Evolutionary conservation across 2,113 vertebrate genomes (phyloP), one percentile per base, ranked within the genome.

Genomic region (Mystacornis crossleyi): DNA sequence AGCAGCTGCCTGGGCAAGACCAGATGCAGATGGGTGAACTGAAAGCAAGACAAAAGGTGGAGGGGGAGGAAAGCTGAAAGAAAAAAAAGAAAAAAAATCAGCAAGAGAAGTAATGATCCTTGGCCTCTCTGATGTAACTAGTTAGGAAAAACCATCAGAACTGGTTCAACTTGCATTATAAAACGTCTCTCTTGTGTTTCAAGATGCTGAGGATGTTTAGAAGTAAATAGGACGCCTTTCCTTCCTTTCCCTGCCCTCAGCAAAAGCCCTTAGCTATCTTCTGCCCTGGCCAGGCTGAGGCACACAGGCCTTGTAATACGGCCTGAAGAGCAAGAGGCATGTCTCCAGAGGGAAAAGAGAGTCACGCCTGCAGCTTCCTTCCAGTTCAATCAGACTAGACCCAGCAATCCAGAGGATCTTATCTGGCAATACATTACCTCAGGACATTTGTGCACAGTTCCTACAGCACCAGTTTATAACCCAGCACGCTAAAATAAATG

Each of bases 1-100:
- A 94, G 90, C 82, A 92, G 94, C 87, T 96, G 91, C 54, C 86
- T 89, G 82, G 93, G 58, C 93, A 96, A 95, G 90, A 85, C 84
- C 91, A 96, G 71, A 91, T 91, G 90, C 93, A 97, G 90, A 93
- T 92, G 90, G 83, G 67, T 94, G 71, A 96, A 82, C 66, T 64
- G 75, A 93, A 96, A 89, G 83, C 73, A 93, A 93, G 73, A 89
- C 72, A 95, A 95, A 94, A 51, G 61, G 36, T 15, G 8, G 51
- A 82, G 45, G n/a, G 28, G 57, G 25, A 73, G 51, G 73, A 33
- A 48, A 14, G 28, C 28, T 71, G 42, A 69, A 69, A 86, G 18
- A 42, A 42, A 38, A 38, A 25, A 45, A 20, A 31, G 2, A 16
- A 88, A 29, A 53, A 53, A 61, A 55, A 45, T 20, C 58, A 34